Evolutionary conservation across 2,113 vertebrate species (phyloP), one percentile per base, ranked within the genome.

Genomic region (Corythornis cristatus): DNA sequence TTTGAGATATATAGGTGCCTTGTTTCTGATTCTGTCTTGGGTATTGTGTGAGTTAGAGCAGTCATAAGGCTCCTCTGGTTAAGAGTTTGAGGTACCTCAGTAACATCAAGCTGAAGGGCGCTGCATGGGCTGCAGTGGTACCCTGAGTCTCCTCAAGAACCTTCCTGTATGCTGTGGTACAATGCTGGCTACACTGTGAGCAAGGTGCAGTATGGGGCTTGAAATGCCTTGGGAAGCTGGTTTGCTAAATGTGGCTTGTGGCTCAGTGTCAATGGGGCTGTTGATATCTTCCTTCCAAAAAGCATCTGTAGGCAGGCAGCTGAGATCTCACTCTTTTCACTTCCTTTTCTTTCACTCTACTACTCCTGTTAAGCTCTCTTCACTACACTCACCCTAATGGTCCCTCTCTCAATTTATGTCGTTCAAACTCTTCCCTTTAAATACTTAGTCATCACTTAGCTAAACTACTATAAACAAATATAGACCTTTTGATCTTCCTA

Each of bases 381-480:
- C 15, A 8, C n/a, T 71, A 64, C 72, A 21, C 75, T 71, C 64
- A 56, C 9, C 8, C 58, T 86, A 60, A 91, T 65, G 81, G 77
- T 68, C 58, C 64, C 89, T 50, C n/a, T 25, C 82, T 56, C 1
- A 5, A 81, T 89, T 86, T 80, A 61, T 75, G 87, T 95, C 85
- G 89, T 96, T 94, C 88, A 79, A 83, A 50, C 53, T 66, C 86
- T 77, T 78, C 67, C 75, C 26, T 57, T 93, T 92, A 93, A 96
- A 91, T 79, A 93, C 87, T 93, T 93, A 93, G 92, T 96, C 93
- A 97, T 93, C 86, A 91, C 93, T 95, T 94, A 93, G 76, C 94
- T 83, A 25, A 94, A 88, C 86, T 85, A 17, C 86, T 21, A 16
- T 61, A 77, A 83, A 95, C 89, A 93, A 93, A 96, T 96, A 93